Evolutionary conservation across 2,888 invertebrate genomes (phyloP), one percentile per base, ranked within the genome.

Genomic region (Tortrix viridana): DNA sequence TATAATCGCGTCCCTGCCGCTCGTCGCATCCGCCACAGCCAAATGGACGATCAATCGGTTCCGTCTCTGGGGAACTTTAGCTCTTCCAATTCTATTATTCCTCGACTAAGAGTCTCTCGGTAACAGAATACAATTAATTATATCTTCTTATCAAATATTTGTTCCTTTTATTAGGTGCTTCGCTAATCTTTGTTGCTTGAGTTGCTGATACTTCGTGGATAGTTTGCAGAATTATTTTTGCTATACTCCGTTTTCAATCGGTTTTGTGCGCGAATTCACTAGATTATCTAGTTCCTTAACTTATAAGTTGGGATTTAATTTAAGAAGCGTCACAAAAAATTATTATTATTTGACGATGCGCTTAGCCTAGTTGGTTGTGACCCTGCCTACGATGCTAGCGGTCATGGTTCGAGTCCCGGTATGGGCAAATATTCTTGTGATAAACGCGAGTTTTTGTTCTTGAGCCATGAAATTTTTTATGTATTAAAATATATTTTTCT

Each of bases 21-120:
- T 48, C 16, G 16, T 63, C 16, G 12, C 41, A 38, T 26, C 14
- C 16, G 14, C 44, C 32, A 41, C 32, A 26, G 19, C 58, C n/a
- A 7, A 46, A 5, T 32, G 12, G 44, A 14, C 63, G 47, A 63
- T 63, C 63, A 57, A 63, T 63, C 62, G 57, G 26, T 47, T 16
- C 26, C 41, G 41, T 57, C 65, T 55, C 53, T 46, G 18, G 53
- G 37, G 56, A 56, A 61, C 55, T 60, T 65, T 53, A 65, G 46
- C 60, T 56, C 46, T 38, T 60, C 60, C 48, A 47, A 60, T 56
- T 52, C 55, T 65, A 65, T 64, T 64, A 65, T 41, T 65, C 26
- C 55, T 55, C 49, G 37, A 19, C 54, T 46, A 65, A 65, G 32
- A 32, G 65, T 55, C 50, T 58, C 52, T 41, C 26, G 37, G 32